Base-by-base conservation (phyloP, 2,797 vertebrate species). In the Sandelia bainsii region DNA sequence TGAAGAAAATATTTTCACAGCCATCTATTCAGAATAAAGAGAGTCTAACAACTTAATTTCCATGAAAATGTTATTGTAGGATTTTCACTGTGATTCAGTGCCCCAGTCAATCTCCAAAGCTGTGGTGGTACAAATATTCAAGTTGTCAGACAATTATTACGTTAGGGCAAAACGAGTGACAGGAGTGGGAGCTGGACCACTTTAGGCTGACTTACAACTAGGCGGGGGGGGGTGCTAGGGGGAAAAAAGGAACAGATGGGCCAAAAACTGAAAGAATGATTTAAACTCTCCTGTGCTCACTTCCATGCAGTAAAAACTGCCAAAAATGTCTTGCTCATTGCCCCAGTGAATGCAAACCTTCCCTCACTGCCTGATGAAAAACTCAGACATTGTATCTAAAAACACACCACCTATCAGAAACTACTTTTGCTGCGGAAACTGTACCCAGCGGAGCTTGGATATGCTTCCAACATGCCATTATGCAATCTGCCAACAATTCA, bases 11-110 rank as follows among this genome's bases (percentile, higher is more conserved):
- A 57, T 84, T 84, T 78, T 69, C 6, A 52, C 52, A 77, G 72
- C 54, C 39, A 49, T 53, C 23, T 29, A 54, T 50, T 65, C 14
- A 25, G 69, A 40, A 54, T 49, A 45, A 75, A 75, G 58, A 75
- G 65, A 62, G 25, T 8, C 75, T 77, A 81, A 87, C 78, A 58
- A 79, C 80, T 82, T 81, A n/a, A 84, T 87, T 86, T 87, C 82
- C 87, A 87, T 83, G 62, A 75, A 83, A 84, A 79, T 87, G 80
- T 89, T 88, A 67, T 75, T 85, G 54, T 57, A 82, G 69, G 54
- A 51, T 56, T 79, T 85, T 79, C 32, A 20, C 72, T 66, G 63
- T 79, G 68, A 79, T 82, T 84, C 79, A 45, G 64, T 17, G 53
- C 62, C 57, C 32, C 49, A 0, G 53, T 69, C 61, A 1, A 51